Base-by-base conservation (phyloP, 2,888 invertebrate species). In the Synanthedon formicaeformis region DNA sequence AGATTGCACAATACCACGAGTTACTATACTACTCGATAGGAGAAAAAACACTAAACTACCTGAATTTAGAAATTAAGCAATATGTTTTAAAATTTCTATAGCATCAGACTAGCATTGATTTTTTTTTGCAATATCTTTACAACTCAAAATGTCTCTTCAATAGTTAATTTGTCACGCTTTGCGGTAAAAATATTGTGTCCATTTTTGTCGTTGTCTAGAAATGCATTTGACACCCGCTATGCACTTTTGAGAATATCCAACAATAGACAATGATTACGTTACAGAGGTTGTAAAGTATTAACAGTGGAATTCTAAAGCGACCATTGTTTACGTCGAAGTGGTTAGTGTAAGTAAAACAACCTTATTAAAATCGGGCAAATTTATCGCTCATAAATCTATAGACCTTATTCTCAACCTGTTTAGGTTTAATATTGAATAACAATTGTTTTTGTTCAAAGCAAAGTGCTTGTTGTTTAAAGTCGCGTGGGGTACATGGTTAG, bases 131-230 rank as follows among this genome's bases (percentile, higher is more conserved):
- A 34, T 8, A 10, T 34, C 34, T 5, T 8, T 34, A 34, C 8
- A 34, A 34, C 10, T 8, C 8, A 34, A 34, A 34, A 34, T 34
- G 45, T 14, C 12, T 49, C 13, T 18, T 49, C 58, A 59, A 78
- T 67, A 77, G 75, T 64, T 65, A 69, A 85, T 86, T 81, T 66
- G 84, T 74, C 70, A 78, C 77, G 67, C 71, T 61, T 66, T 64
- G 82, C 63, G 83, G 86, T 81, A 71, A 81, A 75, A 85, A 86
- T 84, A 86, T 86, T 86, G 72, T 81, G 77, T 78, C 71, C 69
- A 66, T 69, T 67, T 60, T 61, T 59, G 67, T 69, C 71, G 68
- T 66, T 61, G 67, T 69, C 71, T 66, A 61, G 71, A 49, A 23
- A 49, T 49, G 66, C 70, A 64, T 73, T 73, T 76, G 73, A 76